These are phyloP conservation scores for Rhagophthalmus giganteus DNA, from an alignment of 2,888 invertebrate species.

Conservation along the genomic window DNA sequence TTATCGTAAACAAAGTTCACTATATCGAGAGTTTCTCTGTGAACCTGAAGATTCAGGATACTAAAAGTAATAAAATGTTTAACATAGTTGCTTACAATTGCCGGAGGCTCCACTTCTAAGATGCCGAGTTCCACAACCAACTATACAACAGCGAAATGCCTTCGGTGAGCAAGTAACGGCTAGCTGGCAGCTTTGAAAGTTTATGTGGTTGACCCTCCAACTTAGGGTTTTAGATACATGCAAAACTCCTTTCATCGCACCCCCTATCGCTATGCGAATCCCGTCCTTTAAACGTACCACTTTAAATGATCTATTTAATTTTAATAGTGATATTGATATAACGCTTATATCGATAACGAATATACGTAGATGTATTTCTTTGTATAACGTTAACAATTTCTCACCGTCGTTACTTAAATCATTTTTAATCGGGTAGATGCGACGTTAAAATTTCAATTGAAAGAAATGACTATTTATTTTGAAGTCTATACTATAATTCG, in stretches of 20 bases:
- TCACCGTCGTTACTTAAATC: no score
- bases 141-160: conserved; percentile 47
- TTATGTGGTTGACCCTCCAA: conserved; percentile 57
- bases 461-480: no score
- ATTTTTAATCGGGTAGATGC: no score
- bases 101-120: conserved; percentile 47
- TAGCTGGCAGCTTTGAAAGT: conserved; percentile 53
- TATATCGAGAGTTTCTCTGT: conserved; percentile 27
- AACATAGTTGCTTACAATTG: conserved; percentile 53
- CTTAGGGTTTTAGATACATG: conserved; percentile 52
- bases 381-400: no score
- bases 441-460: no score
- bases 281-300: conserved; percentile 16
- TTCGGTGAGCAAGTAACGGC: conserved; percentile 50
- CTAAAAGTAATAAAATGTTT: conserved; percentile 52
- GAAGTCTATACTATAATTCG: no score
- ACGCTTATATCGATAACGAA: no score
- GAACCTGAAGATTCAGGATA: conserved; percentile 50
- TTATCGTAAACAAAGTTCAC: conserved; percentile 23
- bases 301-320: neutral
- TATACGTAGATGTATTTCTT: no score
- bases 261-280: conserved; percentile 20
- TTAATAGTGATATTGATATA: no score
- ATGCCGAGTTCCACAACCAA: conserved; percentile 47
- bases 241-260: conserved; percentile 48